A percentile compares a stretch with the other conserved stretches of the same genome.
Conservation (phyloP, 2,888 invertebrate species). For the Conistra vaccinii region DNA sequence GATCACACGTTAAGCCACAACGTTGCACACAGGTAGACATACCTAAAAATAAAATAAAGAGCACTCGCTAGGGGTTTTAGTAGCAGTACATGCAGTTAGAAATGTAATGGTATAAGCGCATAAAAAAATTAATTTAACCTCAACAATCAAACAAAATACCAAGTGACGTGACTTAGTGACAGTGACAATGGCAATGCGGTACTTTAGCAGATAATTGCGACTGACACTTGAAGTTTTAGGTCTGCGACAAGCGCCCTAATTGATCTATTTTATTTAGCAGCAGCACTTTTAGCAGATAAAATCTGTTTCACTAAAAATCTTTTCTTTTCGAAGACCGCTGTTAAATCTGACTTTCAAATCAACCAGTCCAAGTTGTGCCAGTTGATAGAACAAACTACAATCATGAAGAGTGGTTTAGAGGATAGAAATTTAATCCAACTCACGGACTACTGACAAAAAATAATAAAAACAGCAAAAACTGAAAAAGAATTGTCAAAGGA, state of each 20-base stretch:
- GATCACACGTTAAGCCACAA: background rate
- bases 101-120: too few relatives aligned
- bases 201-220: too few relatives aligned
- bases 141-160: too few relatives aligned
- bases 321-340: background rate
- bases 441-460: background rate
- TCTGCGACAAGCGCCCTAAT: background rate
- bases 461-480: background rate
- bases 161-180: too few relatives aligned
- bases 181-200: too few relatives aligned
- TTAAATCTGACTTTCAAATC: slow-evolving; percentile 42
- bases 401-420: slow-evolving; percentile 25
- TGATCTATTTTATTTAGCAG: background rate
- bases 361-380: background rate
- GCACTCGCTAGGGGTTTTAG: too few relatives aligned
- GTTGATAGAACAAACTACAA: slow-evolving; percentile 9
- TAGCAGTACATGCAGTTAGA: too few relatives aligned
- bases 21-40: background rate
- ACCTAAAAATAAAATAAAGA: too few relatives aligned
- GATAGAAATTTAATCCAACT: background rate
- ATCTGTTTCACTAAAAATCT: background rate
- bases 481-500: background rate
- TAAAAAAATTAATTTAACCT: too few relatives aligned
- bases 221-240: background rate
- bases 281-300: background rate